Base-by-base conservation (phyloP, 2,888 invertebrate species). In the Drosophila nr. medialis region DNA sequence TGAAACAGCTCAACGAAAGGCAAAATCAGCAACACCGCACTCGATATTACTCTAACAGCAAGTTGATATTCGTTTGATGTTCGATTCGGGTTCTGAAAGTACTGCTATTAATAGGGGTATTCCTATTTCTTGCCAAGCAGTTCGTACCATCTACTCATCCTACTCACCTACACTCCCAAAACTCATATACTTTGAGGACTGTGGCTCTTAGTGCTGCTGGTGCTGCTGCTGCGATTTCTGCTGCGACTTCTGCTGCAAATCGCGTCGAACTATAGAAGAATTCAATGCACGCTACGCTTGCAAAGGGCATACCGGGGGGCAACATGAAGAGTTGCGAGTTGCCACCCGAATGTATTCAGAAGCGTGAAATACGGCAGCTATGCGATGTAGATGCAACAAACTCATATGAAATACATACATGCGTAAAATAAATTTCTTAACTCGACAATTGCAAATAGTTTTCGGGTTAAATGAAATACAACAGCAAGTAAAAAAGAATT, bases 371-470 rank as follows among this genome's bases (percentile, higher is more conserved):
- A 64, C 64, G 78, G 51, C 59, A 62, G 65, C 50, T 80, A 69
- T 75, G 73, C 50, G 67, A 64, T 69, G 70, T 42, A 51, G 42
- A 67, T 55, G 66, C 49, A 67, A 64, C 68, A 69, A 67, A 65
- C 48, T 48, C 48, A 42, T 38, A 48, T 51, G 38, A 45, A 36
- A 8, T 42, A 21, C 29, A 10, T 11, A 53, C 4, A 51, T 71
- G 56, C 38, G 56, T 60, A 40, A 59, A 78, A 80, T 63, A 81
- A 66, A 81, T 78, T 67, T 80, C 82, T 78, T 72, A 70, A 68
- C 32, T 59, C 42, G 50, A 58, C 27, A n/a, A 18, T 10, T 27
- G 49, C 64, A 72, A 85, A 82, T 85, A 87, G 87, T 83, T 83
- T 72, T 71, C 24, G 40, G 58, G 34, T 15, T 40, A 62, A 60